A percentile compares a stretch with the other conserved stretches of the same genome.
phyloP scores from a whole-genome alignment of 2,797 vertebrate genomes.

The Allobates femoralis region DNA sequence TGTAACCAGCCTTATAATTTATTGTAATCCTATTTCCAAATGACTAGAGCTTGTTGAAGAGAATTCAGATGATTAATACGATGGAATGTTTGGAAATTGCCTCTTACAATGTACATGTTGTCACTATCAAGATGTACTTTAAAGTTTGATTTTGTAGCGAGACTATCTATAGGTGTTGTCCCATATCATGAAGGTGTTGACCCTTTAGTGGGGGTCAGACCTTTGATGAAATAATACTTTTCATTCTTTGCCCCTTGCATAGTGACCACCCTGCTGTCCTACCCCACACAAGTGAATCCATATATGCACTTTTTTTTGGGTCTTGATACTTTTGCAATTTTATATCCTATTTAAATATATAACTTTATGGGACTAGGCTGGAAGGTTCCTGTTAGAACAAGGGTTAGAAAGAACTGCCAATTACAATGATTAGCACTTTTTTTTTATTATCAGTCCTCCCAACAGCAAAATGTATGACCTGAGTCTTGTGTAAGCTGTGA shows the following conservation, averaged over 20 bases:
- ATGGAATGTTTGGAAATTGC: constrained; percentile 26
- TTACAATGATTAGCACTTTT: background rate
- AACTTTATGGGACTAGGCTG: background rate
- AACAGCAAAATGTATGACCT: background rate
- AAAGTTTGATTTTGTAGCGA: background rate
- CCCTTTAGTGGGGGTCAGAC: too few species aligned
- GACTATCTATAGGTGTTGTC: too few species aligned
- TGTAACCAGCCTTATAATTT: constrained; percentile 4
- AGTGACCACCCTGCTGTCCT: too few species aligned
- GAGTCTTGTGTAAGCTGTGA: background rate
- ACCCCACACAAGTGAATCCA: too few species aligned
- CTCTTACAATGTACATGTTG: background rate
- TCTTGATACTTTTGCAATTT: too few species aligned
- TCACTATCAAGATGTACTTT: background rate
- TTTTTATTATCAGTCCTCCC: background rate
- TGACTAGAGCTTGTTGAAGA: background rate
- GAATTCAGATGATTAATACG: constrained; percentile 19
- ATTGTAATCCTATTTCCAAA: constrained; percentile 25
- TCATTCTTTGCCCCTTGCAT: too few species aligned
- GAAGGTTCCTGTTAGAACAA: background rate
- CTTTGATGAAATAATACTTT: too few species aligned
- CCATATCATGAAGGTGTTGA: too few species aligned
- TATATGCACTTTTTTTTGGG: too few species aligned
- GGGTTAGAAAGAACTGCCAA: background rate
- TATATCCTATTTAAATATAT: too few species aligned